Conservation (phyloP, 1,140 invertebrate genomes). For the Pogonus chalceus region DNA sequence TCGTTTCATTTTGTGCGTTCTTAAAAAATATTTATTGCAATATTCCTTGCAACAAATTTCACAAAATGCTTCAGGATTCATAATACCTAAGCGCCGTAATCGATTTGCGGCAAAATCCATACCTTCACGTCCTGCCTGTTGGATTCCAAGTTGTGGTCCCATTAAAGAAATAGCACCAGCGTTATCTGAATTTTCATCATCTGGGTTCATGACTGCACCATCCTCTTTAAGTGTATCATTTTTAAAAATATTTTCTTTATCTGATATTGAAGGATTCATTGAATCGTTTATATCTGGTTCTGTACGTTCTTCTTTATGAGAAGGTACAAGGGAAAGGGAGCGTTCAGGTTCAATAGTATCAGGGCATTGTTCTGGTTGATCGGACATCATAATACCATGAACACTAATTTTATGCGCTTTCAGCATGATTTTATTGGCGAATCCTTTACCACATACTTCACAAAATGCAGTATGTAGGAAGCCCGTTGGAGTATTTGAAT, state of each 20-base stretch:
- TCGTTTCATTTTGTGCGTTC: constrained; percentile 81
- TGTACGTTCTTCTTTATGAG: neutral
- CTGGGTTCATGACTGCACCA: constrained; percentile 40
- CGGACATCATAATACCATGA: constrained; percentile 30
- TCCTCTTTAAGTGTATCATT: constrained; percentile 42
- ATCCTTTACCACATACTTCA: constrained; percentile 42
- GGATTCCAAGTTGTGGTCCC: too few species aligned
- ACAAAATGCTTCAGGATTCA: constrained; percentile 83
- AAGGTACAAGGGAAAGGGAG: too few species aligned
- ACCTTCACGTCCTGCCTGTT: constrained; percentile 51
- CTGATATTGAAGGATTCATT: neutral
- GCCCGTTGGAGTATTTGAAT: neutral
- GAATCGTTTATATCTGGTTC: neutral
- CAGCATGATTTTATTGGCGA: constrained; percentile 42
- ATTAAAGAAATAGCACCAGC: too few species aligned
- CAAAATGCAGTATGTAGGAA: neutral
- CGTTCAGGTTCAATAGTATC: constrained; percentile 26
- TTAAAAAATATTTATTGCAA: constrained; percentile 88
- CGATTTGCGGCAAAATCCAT: constrained; percentile 56
- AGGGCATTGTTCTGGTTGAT: constrained; percentile 12
- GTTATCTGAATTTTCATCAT: constrained; percentile 47
- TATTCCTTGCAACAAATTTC: constrained; percentile 93
- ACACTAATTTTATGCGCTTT: constrained; percentile 40
- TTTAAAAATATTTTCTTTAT: neutral
- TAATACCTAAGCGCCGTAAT: constrained; percentile 63